These are phyloP conservation scores for Drosophila nebulosa DNA, from an alignment of 1,140 invertebrate species.

Conservation along the genomic window DNA sequence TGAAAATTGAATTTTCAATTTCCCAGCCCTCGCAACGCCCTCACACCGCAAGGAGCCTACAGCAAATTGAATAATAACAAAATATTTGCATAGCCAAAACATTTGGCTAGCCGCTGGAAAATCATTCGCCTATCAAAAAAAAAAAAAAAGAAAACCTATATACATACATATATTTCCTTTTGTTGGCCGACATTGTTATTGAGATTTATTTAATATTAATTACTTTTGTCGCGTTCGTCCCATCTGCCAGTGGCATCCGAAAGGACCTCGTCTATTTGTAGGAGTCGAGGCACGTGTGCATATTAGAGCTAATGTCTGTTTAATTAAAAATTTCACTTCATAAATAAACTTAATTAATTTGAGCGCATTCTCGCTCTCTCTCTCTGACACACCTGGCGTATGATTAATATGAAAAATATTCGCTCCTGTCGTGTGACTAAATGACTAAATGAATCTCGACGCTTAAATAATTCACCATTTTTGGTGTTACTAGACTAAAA, in stretches of 20 bases:
- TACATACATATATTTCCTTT: constrained; percentile 14
- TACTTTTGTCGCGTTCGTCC: constrained; percentile 66
- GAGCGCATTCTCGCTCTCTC: no score
- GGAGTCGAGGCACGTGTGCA: constrained; percentile 4
- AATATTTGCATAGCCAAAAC: constrained; percentile 65
- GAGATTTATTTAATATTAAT: constrained; percentile 69
- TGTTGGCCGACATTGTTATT: constrained; percentile 18
- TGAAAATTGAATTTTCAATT: constrained; percentile 34
- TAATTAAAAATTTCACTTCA: constrained; percentile 69
- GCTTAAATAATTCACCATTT: neutral
- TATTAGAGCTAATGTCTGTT: constrained; percentile 43
- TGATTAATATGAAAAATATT: constrained; percentile 58
- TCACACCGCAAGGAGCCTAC: neutral
- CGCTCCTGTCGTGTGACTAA: neutral
- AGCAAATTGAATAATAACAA: constrained; percentile 53
- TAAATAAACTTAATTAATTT: constrained; percentile 73
- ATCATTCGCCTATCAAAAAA: constrained; percentile 3
- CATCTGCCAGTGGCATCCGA: constrained; percentile 41
- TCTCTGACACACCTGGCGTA: constrained; percentile 62
- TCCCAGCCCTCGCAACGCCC: no score
- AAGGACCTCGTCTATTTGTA: neutral
- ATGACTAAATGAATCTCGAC: neutral
- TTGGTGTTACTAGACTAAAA: no score
- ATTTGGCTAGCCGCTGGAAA: constrained; percentile 41
- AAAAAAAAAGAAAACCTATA: no score